phyloP scores from a whole-genome alignment of 2,888 invertebrate species.

The Caenorhabditis imperialis region DNA sequence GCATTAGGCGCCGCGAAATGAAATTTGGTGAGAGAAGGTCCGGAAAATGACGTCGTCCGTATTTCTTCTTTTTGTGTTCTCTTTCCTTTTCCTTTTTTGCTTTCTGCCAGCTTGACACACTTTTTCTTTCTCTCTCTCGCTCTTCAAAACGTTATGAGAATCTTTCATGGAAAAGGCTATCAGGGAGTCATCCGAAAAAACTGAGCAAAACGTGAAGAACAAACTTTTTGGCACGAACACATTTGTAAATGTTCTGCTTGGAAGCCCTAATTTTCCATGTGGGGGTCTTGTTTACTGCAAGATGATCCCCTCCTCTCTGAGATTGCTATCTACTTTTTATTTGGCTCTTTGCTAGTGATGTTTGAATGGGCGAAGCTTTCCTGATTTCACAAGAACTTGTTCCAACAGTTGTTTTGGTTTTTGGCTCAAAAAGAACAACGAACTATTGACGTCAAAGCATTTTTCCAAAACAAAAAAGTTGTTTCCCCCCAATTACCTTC shows the following conservation, averaged over 20 bases:
- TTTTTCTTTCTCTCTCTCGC: too few relatives aligned
- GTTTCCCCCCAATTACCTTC: conserved; percentile 62
- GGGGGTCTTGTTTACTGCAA: conserved; percentile 2
- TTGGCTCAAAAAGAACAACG: neutral
- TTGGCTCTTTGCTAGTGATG: neutral
- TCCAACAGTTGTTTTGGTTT: conserved; percentile 2
- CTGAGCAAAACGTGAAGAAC: too few relatives aligned
- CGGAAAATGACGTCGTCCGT: conserved; percentile 26
- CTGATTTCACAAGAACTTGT: neutral
- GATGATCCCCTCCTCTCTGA: neutral
- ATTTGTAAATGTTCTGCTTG: too few relatives aligned
- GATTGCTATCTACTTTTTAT: neutral
- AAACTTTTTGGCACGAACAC: too few relatives aligned
- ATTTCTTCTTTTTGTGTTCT: conserved; percentile 28
- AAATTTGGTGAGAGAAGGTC: conserved; percentile 35
- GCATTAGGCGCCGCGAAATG: conserved; percentile 36
- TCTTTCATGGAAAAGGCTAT: too few relatives aligned
- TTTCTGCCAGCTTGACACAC: conserved; percentile 32
- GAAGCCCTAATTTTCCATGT: too few relatives aligned
- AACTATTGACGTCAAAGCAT: conserved; percentile 3
- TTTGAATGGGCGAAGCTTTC: too few relatives aligned
- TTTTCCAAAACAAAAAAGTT: conserved; percentile 3
- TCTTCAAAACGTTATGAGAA: too few relatives aligned
- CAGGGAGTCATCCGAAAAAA: too few relatives aligned
- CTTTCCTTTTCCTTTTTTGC: conserved; percentile 2